Base-by-base conservation (phyloP, 2,888 invertebrate species). In the Tipula confusa region DNA sequence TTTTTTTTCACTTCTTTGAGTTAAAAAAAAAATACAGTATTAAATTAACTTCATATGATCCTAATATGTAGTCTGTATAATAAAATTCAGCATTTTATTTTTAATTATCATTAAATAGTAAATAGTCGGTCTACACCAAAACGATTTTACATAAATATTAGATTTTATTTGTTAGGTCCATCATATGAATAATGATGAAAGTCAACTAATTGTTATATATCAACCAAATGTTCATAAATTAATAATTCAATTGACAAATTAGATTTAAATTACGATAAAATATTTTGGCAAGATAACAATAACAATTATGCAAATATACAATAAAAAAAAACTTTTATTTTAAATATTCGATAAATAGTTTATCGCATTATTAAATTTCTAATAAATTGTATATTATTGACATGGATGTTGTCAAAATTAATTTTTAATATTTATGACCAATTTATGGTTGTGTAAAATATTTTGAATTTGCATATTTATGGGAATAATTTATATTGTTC, bases 311-410 rank as follows among this genome's bases (percentile, higher is more conserved):
- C 64, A 64, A 43, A 24, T 24, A n/a, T n/a, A n/a, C n/a, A n/a
- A n/a, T n/a, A n/a, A n/a, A n/a, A n/a, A 64, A 24, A 24, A 64
- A 11, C 9, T 24, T 24, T 24, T 64, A 64, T 64, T 64, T 5
- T 64, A 9, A 64, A 64, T 64, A 64, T 3, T 38, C 7, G 18
- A 6, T 7, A 3, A 9, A 9, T 24, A 64, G 64, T 24, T 64
- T 64, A 64, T 64, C 64, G 64, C 64, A 64, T 64, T 64, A 64
- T 64, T 64, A 64, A 64, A 64, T 64, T 64, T 64, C 64, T 24
- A 64, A 64, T 64, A 64, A 64, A 24, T 64, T 24, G 24, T 24
- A 33, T 33, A 33, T 1, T 6, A 64, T 64, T 64, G 64, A 64
- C 64, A 64, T 64, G 64, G 18, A 4, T 24, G 24, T 64, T 64